phyloP scores from a whole-genome alignment of 1,140 invertebrate genomes.

The Drosophila malerkotliana region DNA sequence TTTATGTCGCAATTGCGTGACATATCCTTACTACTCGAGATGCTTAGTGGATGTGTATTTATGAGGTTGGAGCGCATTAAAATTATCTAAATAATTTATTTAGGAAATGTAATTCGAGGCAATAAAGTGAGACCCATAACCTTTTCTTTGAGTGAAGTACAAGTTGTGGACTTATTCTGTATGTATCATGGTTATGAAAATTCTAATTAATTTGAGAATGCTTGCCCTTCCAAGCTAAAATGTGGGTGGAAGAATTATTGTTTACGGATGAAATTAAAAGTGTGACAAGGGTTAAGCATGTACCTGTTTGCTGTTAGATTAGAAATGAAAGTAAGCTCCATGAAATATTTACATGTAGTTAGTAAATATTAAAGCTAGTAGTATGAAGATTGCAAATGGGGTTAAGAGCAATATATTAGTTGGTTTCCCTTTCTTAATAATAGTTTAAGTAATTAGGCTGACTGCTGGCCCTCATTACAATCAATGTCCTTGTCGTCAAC shows the following conservation, averaged over 20 bases:
- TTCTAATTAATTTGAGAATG: not conserved
- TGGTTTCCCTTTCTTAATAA: not conserved
- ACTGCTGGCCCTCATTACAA: slow-evolving; percentile 19
- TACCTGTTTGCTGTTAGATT: not conserved
- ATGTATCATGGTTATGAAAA: not conserved
- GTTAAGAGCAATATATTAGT: not conserved
- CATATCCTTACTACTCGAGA: not conserved
- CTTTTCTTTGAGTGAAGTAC: not conserved
- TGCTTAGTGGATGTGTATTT: slow-evolving; percentile 5
- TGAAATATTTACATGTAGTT: not conserved
- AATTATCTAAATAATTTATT: not conserved
- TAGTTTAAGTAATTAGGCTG: not conserved
- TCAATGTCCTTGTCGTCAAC: slow-evolving; percentile 24
- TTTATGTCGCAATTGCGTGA: slow-evolving; percentile 17
- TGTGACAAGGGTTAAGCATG: not conserved
- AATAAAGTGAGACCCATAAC: too few relatives aligned
- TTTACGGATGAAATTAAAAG: not conserved
- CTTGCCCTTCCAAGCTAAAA: not conserved
- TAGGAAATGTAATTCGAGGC: too few relatives aligned
- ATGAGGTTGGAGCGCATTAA: slow-evolving; percentile 8
- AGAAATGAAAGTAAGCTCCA: not conserved
- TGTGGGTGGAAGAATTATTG: not conserved
- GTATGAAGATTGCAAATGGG: not conserved
- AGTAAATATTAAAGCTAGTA: not conserved
- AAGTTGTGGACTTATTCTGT: too few relatives aligned